Base-by-base conservation (phyloP, 2,113 vertebrate species). In the Nicator chloris region DNA sequence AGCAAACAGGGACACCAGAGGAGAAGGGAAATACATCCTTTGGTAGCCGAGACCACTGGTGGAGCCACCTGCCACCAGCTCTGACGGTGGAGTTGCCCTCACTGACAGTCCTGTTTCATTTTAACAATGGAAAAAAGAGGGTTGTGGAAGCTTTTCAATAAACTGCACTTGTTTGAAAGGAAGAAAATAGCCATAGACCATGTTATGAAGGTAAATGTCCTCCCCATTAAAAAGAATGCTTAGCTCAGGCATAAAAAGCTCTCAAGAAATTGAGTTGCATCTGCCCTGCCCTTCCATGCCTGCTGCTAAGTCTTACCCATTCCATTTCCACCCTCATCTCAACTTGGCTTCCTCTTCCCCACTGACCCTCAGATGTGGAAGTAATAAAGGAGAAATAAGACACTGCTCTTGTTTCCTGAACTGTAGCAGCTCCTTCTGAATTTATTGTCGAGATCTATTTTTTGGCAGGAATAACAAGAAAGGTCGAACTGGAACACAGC, bases 391-490 rank as follows among this genome's bases (percentile, higher is more conserved):
- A 95, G 82, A 93, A 96, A 82, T 53, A 42, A 93, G 92, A 90
- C 76, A 50, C 69, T 12, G 15, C 77, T 70, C 35, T 91, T 96
- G 80, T 90, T 77, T 95, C 78, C 86, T 77, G 88, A 95, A 75
- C 51, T 31, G 15, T 40, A 82, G 83, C 82, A 84, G 44, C 60
- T 53, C 86, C 86, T 79, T 78, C 63, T 23, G 16, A 75, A 91
- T 91, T 96, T 95, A 97, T 87, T 77, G 90, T 81, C 26, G n/a
- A 92, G 75, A 86, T 89, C 91, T 96, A 45, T 23, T 91, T 95
- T 93, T 89, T 85, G 96, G 91, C 90, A 95, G 88, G 86, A 61
- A 76, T 89, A 91, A 91, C 15, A 47, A 95, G 75, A 75, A 91
- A 96, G 92, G 90, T 81, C 33, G 50, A 86, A 83, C 64, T 79